Evolutionary conservation across 2,113 vertebrate species (phyloP).

Genomic region (Eulacestoma nigropectus): DNA sequence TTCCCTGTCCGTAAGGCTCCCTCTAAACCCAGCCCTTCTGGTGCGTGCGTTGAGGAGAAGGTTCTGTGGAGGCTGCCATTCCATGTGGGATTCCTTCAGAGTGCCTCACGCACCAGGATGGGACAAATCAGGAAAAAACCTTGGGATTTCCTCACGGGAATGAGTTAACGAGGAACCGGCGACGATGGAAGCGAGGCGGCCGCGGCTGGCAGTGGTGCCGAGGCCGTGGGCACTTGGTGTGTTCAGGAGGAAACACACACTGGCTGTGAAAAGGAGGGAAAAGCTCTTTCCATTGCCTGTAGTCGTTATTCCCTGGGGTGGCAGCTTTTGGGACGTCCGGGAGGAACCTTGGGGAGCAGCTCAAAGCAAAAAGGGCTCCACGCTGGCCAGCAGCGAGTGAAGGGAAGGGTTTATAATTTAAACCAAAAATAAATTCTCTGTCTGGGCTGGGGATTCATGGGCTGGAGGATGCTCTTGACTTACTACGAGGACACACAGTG

Average conservation of each 20-base stretch:
- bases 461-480: neutral
- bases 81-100: neutral
- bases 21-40: neutral
- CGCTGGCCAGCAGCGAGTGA: conserved; percentile 33
- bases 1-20: neutral
- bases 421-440: conserved; percentile 34
- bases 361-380: neutral
- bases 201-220: neutral
- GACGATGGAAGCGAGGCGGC: neutral
- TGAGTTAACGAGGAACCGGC: neutral
- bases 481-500: neutral
- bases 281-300: neutral
- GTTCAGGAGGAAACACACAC: neutral
- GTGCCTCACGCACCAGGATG: neutral
- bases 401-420: neutral
- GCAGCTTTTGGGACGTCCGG: neutral
- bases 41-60: neutral
- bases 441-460: neutral
- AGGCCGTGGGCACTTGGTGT: neutral
- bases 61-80: neutral
- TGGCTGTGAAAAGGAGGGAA: neutral
- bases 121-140: neutral
- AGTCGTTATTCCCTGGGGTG: neutral
- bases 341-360: neutral
- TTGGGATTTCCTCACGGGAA: neutral